Evolutionary conservation across 2,888 invertebrate species (phyloP), one percentile per base, ranked within the genome.

Genomic region (Helicoverpa assulta): DNA sequence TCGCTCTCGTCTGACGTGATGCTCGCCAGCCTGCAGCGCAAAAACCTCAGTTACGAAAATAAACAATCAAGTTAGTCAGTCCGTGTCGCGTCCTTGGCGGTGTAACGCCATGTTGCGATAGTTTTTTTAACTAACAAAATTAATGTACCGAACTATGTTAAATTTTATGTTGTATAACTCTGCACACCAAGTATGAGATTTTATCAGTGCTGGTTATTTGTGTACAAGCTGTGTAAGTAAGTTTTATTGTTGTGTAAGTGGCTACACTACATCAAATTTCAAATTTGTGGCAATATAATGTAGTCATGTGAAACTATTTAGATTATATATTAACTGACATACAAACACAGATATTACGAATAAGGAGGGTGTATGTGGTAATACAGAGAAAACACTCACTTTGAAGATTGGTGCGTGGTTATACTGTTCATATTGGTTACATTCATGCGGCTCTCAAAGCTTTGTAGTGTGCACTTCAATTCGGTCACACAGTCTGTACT

Each of bases 391-490:
- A 72, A 80, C 88, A 95, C 95, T 95, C 94, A 95, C 95, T 93
- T 94, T 86, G 93, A 85, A 86, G 92, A 88, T 88, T 91, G 92
- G 89, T 94, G 94, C 89, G 94, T 84, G 86, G 93, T 89, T 88
- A 93, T 86, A 92, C 91, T 91, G 92, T 93, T 93, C 92, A 91
- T 89, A 93, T 93, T 94, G 89, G 91, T 90, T 87, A 94, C 87
- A 93, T 95, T 95, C 93, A 94, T 93, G 94, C 94, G 93, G 92
- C 93, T 91, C 90, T 95, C 95, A 94, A 95, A 93, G 89, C 92
- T 94, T 92, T 94, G 94, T 79, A 92, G 86, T 85, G 94, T 93
- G 92, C 93, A 92, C 91, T 93, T 93, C 86, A 91, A 87, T 92
- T 94, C 95, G 87, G 91, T 94, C 92, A 95, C 91, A 94, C 90